These are phyloP conservation scores for Colinus virginianus DNA, from an alignment of 2,113 vertebrate genomes.

Conservation along the genomic window DNA sequence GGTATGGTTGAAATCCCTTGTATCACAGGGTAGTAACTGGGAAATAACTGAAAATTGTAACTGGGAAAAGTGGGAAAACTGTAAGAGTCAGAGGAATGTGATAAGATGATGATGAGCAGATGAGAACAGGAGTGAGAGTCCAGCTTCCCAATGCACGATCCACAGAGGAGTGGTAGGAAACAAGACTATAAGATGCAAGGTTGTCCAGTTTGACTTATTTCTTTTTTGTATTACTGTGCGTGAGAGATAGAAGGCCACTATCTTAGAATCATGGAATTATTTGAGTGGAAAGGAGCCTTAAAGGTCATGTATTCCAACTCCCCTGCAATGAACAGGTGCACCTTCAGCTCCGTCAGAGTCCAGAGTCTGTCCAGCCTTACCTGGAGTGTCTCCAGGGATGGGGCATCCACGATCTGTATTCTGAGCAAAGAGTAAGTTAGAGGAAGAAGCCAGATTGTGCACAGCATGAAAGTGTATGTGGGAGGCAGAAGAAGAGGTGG, in stretches of 20 bases:
- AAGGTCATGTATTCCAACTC: no score
- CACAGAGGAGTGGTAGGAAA: not conserved
- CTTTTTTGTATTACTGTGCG: not conserved
- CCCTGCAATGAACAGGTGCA: no score
- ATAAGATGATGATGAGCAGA: not conserved
- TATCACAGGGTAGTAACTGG: not conserved
- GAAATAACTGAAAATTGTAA: not conserved
- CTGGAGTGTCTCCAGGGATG: no score
- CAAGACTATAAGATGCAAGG: not conserved
- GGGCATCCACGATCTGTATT: not conserved
- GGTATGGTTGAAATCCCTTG: not conserved
- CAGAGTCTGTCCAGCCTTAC: no score
- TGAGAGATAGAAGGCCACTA: not conserved
- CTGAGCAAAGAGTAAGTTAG: not conserved
- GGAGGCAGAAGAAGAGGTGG: not conserved
- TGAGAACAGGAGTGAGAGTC: not conserved
- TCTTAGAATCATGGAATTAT: not conserved
- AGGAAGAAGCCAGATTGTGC: not conserved
- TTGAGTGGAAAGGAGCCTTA: no score
- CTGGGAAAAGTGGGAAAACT: not conserved
- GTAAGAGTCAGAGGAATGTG: not conserved
- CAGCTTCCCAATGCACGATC: not conserved
- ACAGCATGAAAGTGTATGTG: not conserved
- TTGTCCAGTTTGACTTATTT: not conserved
- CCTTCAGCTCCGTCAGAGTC: no score